Conservation (phyloP, 1,140 invertebrate genomes). For the Parapsyche elsis region DNA sequence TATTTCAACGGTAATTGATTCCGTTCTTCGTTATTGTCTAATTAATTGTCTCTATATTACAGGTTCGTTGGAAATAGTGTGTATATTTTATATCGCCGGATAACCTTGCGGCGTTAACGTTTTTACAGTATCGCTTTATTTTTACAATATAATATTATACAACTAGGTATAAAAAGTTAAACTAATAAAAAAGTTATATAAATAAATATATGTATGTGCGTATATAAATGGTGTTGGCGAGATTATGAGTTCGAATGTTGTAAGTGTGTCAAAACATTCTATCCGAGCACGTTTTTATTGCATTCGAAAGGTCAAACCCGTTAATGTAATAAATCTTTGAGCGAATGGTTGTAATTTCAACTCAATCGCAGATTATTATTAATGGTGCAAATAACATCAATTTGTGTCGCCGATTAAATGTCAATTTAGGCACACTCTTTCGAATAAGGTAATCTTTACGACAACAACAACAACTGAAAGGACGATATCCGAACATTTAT, state of each 20-base stretch:
- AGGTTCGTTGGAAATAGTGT: no score
- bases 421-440: neutral
- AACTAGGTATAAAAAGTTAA: neutral
- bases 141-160: no score
- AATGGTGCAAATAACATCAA: constrained; percentile 34
- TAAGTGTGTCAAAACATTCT: constrained; percentile 37
- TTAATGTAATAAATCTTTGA: constrained; percentile 26
- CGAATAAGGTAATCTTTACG: neutral
- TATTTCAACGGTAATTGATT: no score
- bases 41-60: no score
- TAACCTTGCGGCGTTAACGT: constrained; percentile 18
- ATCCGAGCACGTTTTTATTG: constrained; percentile 37
- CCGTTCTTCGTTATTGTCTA: no score
- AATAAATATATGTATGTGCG: neutral
- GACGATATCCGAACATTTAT: neutral
- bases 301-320: constrained; percentile 28
- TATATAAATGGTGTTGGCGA: neutral
- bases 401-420: constrained; percentile 34
- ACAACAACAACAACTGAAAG: no score
- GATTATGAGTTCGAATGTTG: constrained; percentile 11
- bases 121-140: constrained; percentile 22
- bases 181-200: constrained; percentile 14
- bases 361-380: constrained; percentile 33
- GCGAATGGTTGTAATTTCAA: constrained; percentile 30
- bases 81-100: neutral